Conservation (phyloP, 2,888 invertebrate species). For the Lysandra coridon region DNA sequence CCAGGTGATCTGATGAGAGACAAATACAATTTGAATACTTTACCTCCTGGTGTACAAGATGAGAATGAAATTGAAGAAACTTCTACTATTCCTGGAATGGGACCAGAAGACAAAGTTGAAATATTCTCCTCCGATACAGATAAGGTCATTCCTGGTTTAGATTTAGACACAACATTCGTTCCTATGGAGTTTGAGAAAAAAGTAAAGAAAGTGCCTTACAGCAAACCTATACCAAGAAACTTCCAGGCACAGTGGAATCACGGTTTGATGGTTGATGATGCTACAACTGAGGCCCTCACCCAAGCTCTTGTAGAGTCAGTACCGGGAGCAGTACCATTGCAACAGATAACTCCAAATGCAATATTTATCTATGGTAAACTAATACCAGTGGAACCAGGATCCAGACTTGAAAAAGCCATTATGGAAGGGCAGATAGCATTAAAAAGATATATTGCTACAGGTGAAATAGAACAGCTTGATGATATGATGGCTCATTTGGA, state of each 20-base stretch:
- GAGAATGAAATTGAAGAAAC: slow-evolving; percentile 85
- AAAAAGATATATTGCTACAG: slow-evolving; percentile 88
- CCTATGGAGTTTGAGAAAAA: slow-evolving; percentile 86
- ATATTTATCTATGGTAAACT: slow-evolving; percentile 92
- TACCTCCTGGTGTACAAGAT: slow-evolving; percentile 87
- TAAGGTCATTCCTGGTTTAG: slow-evolving; percentile 91
- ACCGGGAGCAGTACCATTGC: slow-evolving; percentile 88
- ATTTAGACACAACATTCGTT: slow-evolving; percentile 84
- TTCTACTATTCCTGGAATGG: slow-evolving; percentile 96
- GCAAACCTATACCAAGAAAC: slow-evolving; percentile 96
- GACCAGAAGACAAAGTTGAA: slow-evolving; percentile 96
- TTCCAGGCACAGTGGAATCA: slow-evolving; percentile 99
- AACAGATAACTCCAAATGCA: slow-evolving; percentile 88
- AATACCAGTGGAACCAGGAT: slow-evolving; percentile 88
- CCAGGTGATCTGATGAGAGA: slow-evolving; percentile 99
- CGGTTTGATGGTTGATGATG: slow-evolving; percentile 80
- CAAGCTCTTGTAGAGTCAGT: slow-evolving; percentile 87
- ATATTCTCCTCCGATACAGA: slow-evolving; percentile 81
- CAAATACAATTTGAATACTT: slow-evolving; percentile 96
- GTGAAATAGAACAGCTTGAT: slow-evolving; percentile 89
- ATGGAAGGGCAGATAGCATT: slow-evolving; percentile 88
- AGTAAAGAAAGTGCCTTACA: slow-evolving; percentile 93
- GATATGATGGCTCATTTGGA: slow-evolving; percentile 88
- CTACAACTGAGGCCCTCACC: slow-evolving; percentile 82
- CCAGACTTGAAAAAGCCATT: slow-evolving; percentile 87